Evolutionary conservation across 2,113 vertebrate genomes (phyloP).

Genomic region (Isurus oxyrinchus): DNA sequence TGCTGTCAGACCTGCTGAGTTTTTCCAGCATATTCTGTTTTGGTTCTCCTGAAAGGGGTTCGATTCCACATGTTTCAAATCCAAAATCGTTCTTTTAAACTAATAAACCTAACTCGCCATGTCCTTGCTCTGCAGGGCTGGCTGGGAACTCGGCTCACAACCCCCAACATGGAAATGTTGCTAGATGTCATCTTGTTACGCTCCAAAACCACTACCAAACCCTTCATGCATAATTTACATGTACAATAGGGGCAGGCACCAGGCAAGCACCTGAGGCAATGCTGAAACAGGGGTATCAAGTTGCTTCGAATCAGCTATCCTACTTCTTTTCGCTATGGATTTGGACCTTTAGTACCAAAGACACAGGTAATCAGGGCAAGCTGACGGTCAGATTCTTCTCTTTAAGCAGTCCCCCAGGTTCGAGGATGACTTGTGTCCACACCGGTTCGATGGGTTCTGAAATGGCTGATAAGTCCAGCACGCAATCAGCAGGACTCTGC

Average conservation of each 20-base stretch:
- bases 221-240: slow-evolving; percentile 23
- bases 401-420: too few relatives aligned
- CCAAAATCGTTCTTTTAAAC: not conserved
- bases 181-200: not conserved
- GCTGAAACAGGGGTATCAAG: not conserved
- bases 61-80: not conserved
- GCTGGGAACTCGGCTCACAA: too few relatives aligned
- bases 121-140: not conserved
- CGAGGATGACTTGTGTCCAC: too few relatives aligned
- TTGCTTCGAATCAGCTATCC: not conserved
- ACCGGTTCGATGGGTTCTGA: too few relatives aligned
- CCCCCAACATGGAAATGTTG: not conserved
- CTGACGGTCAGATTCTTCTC: too few relatives aligned
- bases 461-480: too few relatives aligned
- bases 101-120: not conserved
- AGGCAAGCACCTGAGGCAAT: not conserved
- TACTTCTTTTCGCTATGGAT: not conserved
- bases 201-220: not conserved
- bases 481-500: too few relatives aligned
- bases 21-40: too few relatives aligned
- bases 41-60: not conserved
- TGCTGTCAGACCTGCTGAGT: too few relatives aligned
- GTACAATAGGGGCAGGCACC: not conserved
- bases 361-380: too few relatives aligned
- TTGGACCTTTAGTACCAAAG: not conserved